Evolutionary conservation across 2,888 invertebrate species (phyloP), one percentile per base, ranked within the genome.

Genomic region (Reticulitermes lucifugus): DNA sequence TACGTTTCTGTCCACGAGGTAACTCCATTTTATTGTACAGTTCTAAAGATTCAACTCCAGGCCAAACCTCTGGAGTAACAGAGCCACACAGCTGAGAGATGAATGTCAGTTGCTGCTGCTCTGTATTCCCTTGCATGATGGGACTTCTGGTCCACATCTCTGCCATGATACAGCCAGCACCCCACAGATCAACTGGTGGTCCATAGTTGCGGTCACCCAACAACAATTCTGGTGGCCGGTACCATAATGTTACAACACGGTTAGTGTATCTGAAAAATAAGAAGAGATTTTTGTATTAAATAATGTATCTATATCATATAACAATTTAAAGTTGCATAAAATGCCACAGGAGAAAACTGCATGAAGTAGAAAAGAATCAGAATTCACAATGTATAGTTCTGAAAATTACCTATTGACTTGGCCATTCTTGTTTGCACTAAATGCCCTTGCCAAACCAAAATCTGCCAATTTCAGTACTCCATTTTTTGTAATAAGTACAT

Each of bases 151-250:
- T 99, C 99, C 99, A 99, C 98, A 99, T 98, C 92, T 99, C 99
- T 0, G 99, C 99, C 99, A 99, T 99, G 87, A 99, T 99, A 90
- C 99, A 99, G 0, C 99, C 99, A 0, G 98, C 99, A 0, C 97
- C 97, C 97, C 97, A 97, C 92, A 99, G 94, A 92, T 99, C 99
- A 22, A 99, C 98, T 0, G 98, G 97, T 0, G 99, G 98, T 0
- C 98, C 98, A 89, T 99, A 99, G 91, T 98, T 98, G 22, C 99
- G 93, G 89, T 98, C 97, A 60, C 98, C 96, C 12, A 95, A 90
- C 22, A 96, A 90, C 41, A 95, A 90, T 89, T 95, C 95, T 7
- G 95, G 95, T 35, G 95, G 94, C 65, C 96, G 91, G 90, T 99
- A 99, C 99, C 99, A 98, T 85, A 99, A 91, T 0, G 99, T 99